phyloP scores from a whole-genome alignment of 2,113 vertebrate species.

The Choloepus hoffmanni region DNA sequence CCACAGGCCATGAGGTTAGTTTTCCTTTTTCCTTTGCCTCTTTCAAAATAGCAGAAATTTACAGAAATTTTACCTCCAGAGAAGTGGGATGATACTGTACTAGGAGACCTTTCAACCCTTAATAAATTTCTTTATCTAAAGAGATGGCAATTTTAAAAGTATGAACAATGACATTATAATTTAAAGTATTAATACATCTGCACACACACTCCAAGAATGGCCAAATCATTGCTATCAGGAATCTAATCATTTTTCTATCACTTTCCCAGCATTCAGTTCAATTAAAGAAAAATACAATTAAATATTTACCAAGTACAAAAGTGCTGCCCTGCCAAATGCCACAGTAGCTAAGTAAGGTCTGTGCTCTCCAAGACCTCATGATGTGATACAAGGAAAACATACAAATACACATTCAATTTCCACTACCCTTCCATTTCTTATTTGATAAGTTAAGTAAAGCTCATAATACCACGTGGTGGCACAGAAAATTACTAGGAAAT shows the following conservation, averaged over 20 bases:
- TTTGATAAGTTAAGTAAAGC: not conserved
- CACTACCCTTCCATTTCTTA: not conserved
- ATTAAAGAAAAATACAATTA: not conserved
- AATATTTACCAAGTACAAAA: not conserved
- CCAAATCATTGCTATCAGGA: not conserved
- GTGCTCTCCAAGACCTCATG: not conserved
- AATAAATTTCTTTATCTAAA: slow-evolving; percentile 36
- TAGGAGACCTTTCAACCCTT: not conserved
- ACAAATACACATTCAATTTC: not conserved
- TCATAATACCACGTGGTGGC: not conserved
- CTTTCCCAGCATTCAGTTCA: not conserved
- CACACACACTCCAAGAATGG: not conserved
- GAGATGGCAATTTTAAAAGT: slow-evolving; percentile 25
- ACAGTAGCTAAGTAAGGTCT: not conserved
- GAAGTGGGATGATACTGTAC: not conserved
- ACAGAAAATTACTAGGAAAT: slow-evolving; percentile 23
- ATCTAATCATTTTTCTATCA: slow-evolving; percentile 24
- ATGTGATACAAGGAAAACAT: not conserved
- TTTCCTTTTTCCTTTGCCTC: not conserved
- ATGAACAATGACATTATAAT: not conserved
- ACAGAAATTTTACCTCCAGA: not conserved
- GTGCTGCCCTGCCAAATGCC: not conserved
- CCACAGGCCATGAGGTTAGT: too few species aligned
- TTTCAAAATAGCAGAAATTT: not conserved
- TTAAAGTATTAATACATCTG: not conserved